phyloP scores from a whole-genome alignment of 2,797 vertebrate species.

The Varecia variegata region DNA sequence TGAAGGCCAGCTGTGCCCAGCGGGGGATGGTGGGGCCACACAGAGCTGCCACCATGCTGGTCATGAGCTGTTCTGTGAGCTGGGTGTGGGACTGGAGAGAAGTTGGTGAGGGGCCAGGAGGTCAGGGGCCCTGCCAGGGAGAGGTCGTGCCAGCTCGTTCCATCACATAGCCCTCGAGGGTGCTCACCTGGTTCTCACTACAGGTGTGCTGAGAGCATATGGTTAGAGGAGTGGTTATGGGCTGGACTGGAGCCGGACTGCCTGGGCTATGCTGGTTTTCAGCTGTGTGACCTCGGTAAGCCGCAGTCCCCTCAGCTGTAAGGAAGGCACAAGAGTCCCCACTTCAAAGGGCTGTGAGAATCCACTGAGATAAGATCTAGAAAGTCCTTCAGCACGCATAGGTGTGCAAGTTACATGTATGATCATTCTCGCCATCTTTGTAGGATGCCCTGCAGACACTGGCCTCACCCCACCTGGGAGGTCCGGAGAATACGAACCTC shows the following conservation, averaged over 20 bases:
- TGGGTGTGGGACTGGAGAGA: not conserved
- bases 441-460: not conserved
- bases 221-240: accelerated
- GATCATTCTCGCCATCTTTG: not conserved
- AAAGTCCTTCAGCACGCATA: not conserved
- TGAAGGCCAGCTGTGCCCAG: not conserved
- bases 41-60: not conserved
- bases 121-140: not conserved
- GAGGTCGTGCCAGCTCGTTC: not conserved
- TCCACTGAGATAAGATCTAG: not conserved
- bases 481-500: not conserved
- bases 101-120: not conserved
- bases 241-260: not conserved
- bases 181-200: not conserved
- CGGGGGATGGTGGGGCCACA: accelerated
- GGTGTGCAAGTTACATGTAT: not conserved
- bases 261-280: not conserved
- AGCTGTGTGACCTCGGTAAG: not conserved
- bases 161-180: accelerated
- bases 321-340: too few species aligned
- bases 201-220: not conserved
- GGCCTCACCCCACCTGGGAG: not conserved
- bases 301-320: not conserved
- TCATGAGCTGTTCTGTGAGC: not conserved
- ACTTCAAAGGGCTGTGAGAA: not conserved